Evolutionary conservation across 1,140 invertebrate genomes (phyloP), one percentile per base, ranked within the genome.

Genomic region (Atopsyche davidsoni): DNA sequence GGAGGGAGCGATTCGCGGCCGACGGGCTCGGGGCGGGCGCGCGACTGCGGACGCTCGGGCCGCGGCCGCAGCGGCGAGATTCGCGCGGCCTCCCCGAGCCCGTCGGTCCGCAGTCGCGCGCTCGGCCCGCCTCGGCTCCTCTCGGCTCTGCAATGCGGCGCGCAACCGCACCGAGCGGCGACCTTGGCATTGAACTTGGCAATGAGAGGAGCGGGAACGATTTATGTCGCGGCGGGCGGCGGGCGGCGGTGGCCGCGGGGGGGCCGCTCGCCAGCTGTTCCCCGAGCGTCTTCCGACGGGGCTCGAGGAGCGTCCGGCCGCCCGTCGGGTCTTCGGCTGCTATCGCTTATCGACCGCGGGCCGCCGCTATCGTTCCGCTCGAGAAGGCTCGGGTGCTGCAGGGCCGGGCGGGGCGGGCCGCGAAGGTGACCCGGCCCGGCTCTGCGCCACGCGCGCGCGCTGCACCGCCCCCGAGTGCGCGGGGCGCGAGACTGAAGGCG

Each of bases 101-200:
- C n/a, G n/a, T n/a, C n/a, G n/a, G n/a, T n/a, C n/a, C n/a, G n/a
- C n/a, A n/a, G n/a, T n/a, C n/a, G n/a, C n/a, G 28, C n/a, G 25
- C 24, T 42, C 47, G 24, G 25, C 25, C 25, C 36, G 28, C 40
- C 39, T 39, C 35, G n/a, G n/a, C n/a, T n/a, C 24, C 24, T 28
- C n/a, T 6, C 22, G 31, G 35, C 39, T 48, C 57, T 59, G 57
- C 57, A 59, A 59, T 59, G 57, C 57, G 57, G 46, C 46, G 56
- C 57, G 57, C 57, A 59, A 49, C 39, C 57, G 53, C 57, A 56
- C 13, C 49, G 21, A 51, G 48, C 44, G 28, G 49, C 53, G 57
- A 56, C 57, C 57, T 59, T 59, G 57, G 49, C 57, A 59, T 59
- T 59, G 57, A 59, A 59, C 57, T 59, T 59, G 57, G 57, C 57